Conservation (phyloP, 2,888 invertebrate species). For the Balanococcus diminutus region DNA sequence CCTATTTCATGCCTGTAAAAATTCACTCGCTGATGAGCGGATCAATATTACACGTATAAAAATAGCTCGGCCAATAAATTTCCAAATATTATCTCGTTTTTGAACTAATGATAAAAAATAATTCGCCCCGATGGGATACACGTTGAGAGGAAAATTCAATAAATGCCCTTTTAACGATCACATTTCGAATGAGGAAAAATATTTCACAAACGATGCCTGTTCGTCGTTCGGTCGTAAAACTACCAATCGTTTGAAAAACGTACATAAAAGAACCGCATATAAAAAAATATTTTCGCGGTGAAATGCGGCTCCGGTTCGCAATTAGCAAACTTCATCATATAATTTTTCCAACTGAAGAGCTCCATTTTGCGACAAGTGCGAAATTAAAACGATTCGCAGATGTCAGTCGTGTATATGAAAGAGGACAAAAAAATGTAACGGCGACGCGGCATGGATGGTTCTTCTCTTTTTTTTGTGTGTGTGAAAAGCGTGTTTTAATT, state of each 20-base stretch:
- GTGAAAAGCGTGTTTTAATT: conserved; percentile 18
- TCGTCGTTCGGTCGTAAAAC: neutral
- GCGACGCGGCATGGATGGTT: neutral
- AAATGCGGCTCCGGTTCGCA: conserved; percentile 19
- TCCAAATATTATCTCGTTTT: neutral
- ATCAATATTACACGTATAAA: neutral
- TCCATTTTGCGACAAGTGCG: conserved; percentile 14
- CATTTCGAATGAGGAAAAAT: neutral
- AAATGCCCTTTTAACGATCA: conserved; percentile 27
- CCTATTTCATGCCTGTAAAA: neutral
- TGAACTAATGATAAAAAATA: conserved; percentile 24
- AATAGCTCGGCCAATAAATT: neutral
- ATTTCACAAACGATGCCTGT: conserved; percentile 2
- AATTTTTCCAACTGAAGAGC: conserved; percentile 17
- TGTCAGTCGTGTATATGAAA: conserved; percentile 24
- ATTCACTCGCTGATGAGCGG: neutral
- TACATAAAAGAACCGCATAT: conserved; percentile 18
- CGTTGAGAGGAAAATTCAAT: conserved; percentile 17
- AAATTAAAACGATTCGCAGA: conserved; percentile 24
- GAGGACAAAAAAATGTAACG: neutral
- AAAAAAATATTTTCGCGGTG: neutral
- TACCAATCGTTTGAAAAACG: neutral
- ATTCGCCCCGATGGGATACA: neutral
- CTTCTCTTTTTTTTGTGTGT: neutral
- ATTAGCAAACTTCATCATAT: conserved; percentile 28